Base-by-base conservation (phyloP, 2,797 vertebrate genomes). In the Prionace glauca region DNA sequence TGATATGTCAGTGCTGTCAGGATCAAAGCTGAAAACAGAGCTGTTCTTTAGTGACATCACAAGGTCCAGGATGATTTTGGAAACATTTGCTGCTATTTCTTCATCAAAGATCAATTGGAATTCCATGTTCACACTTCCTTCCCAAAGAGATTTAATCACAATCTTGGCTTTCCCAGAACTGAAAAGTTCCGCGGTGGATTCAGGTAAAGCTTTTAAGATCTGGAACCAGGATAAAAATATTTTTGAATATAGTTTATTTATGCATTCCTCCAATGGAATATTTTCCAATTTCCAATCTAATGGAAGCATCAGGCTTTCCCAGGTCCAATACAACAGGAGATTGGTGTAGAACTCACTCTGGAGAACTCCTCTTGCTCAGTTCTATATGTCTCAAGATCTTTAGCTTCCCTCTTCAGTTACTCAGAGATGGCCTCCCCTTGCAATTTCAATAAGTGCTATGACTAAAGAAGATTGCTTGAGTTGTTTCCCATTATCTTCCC, bases 101-200 rank as follows among this genome's bases (percentile, higher is more conserved):
- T 96, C 96, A 3, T 95, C 95, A 84, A 98, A 95, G 96, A 97
- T 95, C 45, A 99, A 41, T 95, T 16, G 95, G 91, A 99, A 98
- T 87, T 96, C 96, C 67, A 98, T 97, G 88, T 98, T 96, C 0
- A 98, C 96, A 0, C 98, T 99, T 94, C 98, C 98, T 0, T 92
- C 96, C 91, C 96, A 96, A 86, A 98, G 95, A 0, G 90, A 92
- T 92, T 69, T 97, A 96, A 99, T 96, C 96, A 97, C 91, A 60
- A 99, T 96, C 95, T 96, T 97, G 96, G 99, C 96, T 95, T 96
- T 94, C 0, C 97, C 97, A 0, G 97, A 96, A 92, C 97, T 96
- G 96, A 98, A 29, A 97, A 98, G 96, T 88, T 96, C 96, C 79
- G 95, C 96, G 79, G 97, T 95, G 18, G 97, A 95, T 81, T 93